phyloP scores from a whole-genome alignment of 1,140 invertebrate species.

The Aphaenogaster ashmeadi region DNA sequence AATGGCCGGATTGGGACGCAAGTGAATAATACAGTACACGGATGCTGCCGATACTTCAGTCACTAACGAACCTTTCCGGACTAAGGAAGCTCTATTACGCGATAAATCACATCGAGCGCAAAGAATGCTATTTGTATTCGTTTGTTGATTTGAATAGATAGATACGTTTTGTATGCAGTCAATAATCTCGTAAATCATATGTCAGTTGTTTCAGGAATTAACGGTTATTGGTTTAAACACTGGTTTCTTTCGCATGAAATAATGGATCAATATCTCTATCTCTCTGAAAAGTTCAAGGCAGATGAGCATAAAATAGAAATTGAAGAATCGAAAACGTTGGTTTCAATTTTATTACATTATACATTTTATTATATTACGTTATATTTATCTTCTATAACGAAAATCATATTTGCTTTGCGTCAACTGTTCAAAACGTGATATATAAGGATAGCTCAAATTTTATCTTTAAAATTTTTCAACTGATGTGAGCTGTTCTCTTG shows the following conservation, averaged over 20 bases:
- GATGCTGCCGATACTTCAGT: constrained; percentile 48
- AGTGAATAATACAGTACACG: constrained; percentile 58
- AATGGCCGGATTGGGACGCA: constrained; percentile 51
- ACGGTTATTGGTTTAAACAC: constrained; percentile 38
- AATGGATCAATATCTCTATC: neutral
- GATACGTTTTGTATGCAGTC: neutral
- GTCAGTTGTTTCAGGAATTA: constrained; percentile 2
- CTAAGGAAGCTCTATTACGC: constrained; percentile 48
- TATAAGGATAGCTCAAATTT: constrained; percentile 7
- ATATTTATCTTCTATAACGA: neutral
- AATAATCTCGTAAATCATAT: constrained; percentile 54
- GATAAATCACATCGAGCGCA: neutral
- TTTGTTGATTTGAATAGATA: constrained; percentile 48
- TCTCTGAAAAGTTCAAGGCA: neutral
- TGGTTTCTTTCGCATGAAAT: neutral
- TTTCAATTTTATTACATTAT: neutral
- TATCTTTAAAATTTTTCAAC: neutral
- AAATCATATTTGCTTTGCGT: neutral
- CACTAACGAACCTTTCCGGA: constrained; percentile 62
- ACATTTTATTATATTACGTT: neutral
- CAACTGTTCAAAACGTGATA: neutral
- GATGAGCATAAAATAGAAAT: neutral
- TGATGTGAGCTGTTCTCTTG: neutral
- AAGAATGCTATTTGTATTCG: constrained; percentile 46
- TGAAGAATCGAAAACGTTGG: neutral